phyloP scores from a whole-genome alignment of 2,888 invertebrate genomes.

The Harpalus rufipes region DNA sequence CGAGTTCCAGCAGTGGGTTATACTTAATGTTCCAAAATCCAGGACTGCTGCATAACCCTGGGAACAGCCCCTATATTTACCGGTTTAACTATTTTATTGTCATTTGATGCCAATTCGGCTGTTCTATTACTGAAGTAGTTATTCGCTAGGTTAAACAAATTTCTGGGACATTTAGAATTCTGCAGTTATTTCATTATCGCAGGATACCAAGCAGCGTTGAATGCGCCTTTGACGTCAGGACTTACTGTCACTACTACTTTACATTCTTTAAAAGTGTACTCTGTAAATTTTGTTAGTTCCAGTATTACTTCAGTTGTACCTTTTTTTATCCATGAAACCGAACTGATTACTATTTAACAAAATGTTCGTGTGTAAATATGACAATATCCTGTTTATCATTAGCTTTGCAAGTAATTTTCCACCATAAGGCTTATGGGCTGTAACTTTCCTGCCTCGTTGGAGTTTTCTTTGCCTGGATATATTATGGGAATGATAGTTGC shows the following conservation, averaged over 20 bases:
- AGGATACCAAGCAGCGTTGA: slow-evolving; percentile 54
- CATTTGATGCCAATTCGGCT: neutral
- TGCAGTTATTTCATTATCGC: slow-evolving; percentile 11
- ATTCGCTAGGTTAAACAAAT: slow-evolving; percentile 19
- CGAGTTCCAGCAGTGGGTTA: slow-evolving; percentile 23
- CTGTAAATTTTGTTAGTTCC: neutral
- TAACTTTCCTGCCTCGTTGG: neutral
- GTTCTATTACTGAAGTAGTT: slow-evolving; percentile 20
- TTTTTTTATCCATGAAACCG: neutral
- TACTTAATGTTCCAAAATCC: slow-evolving; percentile 42
- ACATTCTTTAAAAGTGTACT: neutral
- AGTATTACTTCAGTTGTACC: neutral
- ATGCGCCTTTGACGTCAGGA: slow-evolving; percentile 41
- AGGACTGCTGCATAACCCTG: slow-evolving; percentile 41
- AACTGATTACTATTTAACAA: neutral
- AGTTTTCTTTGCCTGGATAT: neutral
- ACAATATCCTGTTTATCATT: slow-evolving; percentile 11
- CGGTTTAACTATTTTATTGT: neutral
- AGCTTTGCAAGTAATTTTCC: slow-evolving; percentile 9
- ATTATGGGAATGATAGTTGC: slow-evolving; percentile 3
- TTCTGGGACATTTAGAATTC: slow-evolving; percentile 21
- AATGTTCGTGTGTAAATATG: neutral
- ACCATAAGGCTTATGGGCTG: neutral
- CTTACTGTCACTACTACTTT: slow-evolving; percentile 26
- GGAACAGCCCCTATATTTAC: slow-evolving; percentile 14